Percentiles rank a stretch among this genome's conserved stretches.
phyloP scores from a whole-genome alignment of 2,888 invertebrate genomes.

The Agonopterix subpropinquella region DNA sequence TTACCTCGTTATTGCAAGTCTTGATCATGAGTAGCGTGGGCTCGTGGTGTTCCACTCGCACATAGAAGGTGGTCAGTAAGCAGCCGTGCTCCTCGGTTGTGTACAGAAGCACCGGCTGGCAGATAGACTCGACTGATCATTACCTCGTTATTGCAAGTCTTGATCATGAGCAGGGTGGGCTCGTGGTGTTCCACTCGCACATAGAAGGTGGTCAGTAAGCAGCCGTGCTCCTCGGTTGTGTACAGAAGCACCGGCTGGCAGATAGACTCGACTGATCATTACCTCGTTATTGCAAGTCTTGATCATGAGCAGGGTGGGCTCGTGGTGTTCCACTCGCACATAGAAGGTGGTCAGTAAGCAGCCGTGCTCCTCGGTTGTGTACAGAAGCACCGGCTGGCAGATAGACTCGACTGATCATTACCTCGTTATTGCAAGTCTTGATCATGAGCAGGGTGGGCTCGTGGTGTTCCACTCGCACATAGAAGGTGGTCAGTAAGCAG shows the following conservation, averaged over 20 bases:
- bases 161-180: conserved; percentile 95
- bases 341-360: conserved; percentile 96
- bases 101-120: conserved; percentile 94
- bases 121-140: conserved; percentile 79
- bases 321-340: conserved; percentile 92
- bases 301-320: conserved; percentile 95
- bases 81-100: conserved; percentile 98
- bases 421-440: conserved; percentile 96
- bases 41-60: conserved; percentile 93
- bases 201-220: conserved; percentile 95
- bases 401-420: conserved; percentile 79
- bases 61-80: conserved; percentile 96
- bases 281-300: conserved; percentile 98
- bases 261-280: conserved; percentile 78
- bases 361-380: conserved; percentile 98
- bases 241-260: conserved; percentile 95
- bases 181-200: conserved; percentile 94
- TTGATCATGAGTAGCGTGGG: conserved; percentile 97
- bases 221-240: conserved; percentile 98
- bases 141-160: conserved; percentile 96
- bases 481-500: conserved; percentile 95
- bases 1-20: conserved; percentile 95
- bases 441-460: conserved; percentile 97
- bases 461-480: conserved; percentile 92
- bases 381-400: conserved; percentile 95